Evolutionary conservation across 2,797 vertebrate species (phyloP), one percentile per base, ranked within the genome.

Genomic region (Sebastes trivittatus): DNA sequence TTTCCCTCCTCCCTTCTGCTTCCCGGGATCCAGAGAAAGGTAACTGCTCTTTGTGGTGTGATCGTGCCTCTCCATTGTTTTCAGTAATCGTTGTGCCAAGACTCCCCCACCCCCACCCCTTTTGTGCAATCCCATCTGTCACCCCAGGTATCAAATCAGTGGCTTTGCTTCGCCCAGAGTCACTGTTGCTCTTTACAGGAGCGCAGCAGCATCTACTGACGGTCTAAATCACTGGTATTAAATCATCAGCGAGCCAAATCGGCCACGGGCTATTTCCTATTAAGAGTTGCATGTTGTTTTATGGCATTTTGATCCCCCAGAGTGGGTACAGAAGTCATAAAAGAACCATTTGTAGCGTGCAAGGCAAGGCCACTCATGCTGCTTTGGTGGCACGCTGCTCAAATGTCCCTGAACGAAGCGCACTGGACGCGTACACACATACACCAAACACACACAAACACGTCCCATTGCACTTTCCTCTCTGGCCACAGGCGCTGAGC

Each of bases 21-120:
- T 87, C 60, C 86, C 4, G 78, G 94, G 89, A 93, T 63, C 73
- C 93, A 95, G 94, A 93, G 94, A 95, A 94, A 94, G 94, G 94
- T 95, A 95, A 94, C 81, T 65, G 58, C 42, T 75, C 68, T 67
- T 68, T 18, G 54, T 69, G 64, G 5, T 78, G 59, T 32, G 52
- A 77, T 71, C 20, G 27, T 79, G 56, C 52, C 36, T 60, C 76
- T 87, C 25, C 63, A 2, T 58, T 77, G 69, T 87, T 88, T 86
- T 46, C 78, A 42, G 32, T 64, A 75, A 81, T 84, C 54, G 18
- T 75, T 23, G 71, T 77, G 78, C 87, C 60, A 64, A 71, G 62
- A 74, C 30, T 25, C 13, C 10, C 25, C 1, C 66, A 7, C 7
- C 4, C 7, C 36, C 1, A 64, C 25, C 7, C 2, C 18, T 62